phyloP scores from a whole-genome alignment of 1,140 invertebrate genomes.

The Delia radicum region DNA sequence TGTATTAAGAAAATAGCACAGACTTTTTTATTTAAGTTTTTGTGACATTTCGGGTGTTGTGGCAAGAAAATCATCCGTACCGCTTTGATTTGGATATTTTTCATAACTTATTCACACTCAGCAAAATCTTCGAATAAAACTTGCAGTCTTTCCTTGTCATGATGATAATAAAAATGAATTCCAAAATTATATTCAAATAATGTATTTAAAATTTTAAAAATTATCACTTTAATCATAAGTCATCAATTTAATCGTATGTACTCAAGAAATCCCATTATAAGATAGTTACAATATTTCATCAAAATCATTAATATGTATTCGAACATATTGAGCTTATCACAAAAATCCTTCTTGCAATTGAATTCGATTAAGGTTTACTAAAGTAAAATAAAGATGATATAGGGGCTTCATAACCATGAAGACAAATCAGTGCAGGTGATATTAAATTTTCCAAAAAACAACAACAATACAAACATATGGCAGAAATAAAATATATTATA shows the following conservation, averaged over 20 bases:
- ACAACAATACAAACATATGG: background rate
- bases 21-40: no score
- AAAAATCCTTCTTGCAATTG: slow-evolving; percentile 21
- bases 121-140: no score
- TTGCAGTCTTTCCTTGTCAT: no score
- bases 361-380: slow-evolving; percentile 12
- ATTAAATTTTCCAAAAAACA: background rate
- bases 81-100: no score
- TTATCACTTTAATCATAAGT: background rate
- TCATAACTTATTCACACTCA: no score
- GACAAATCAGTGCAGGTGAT: slow-evolving; percentile 21
- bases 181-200: no score
- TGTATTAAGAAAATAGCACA: no score
- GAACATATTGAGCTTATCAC: background rate
- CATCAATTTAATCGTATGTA: background rate
- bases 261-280: background rate
- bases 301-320: background rate
- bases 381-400: background rate
- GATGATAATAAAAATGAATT: background rate
- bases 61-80: no score
- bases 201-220: background rate
- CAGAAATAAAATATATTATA: background rate
- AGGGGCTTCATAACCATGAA: slow-evolving; percentile 3
- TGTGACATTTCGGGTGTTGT: no score
- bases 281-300: background rate